phyloP scores from a whole-genome alignment of 1,140 invertebrate genomes.

The Zaprionus nigranus region DNA sequence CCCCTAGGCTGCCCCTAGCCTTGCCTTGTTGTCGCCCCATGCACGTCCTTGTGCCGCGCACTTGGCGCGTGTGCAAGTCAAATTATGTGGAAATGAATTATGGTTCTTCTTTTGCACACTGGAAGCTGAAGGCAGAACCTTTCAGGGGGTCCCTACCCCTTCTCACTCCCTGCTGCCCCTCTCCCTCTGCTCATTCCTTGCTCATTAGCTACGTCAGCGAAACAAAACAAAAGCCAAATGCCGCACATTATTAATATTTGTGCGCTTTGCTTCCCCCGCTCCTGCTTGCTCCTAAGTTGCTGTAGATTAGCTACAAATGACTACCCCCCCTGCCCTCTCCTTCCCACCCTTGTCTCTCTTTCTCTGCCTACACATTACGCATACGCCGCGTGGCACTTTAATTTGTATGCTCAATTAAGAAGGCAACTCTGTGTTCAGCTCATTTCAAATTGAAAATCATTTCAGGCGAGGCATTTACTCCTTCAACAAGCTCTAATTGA shows the following conservation, averaged over 20 bases:
- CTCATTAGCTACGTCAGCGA: conserved; percentile 48
- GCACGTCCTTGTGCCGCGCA: conserved; percentile 10
- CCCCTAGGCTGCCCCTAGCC: background rate
- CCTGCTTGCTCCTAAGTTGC: conserved; percentile 42
- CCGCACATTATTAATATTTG: conserved; percentile 58
- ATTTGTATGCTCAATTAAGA: conserved; percentile 46
- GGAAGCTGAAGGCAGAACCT: conserved; percentile 14
- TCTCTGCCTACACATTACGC: conserved; percentile 15
- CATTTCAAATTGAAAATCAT: background rate
- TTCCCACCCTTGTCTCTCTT: background rate
- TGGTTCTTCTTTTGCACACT: conserved; percentile 39
- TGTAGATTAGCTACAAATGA: conserved; percentile 51
- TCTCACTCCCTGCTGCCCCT: background rate
- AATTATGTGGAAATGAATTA: conserved; percentile 80
- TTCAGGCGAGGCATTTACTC: too few relatives aligned
- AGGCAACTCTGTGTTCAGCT: background rate
- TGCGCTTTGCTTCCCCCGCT: conserved; percentile 15
- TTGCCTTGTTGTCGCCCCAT: background rate
- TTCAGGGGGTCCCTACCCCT: conserved; percentile 24
- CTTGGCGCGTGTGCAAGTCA: conserved; percentile 68
- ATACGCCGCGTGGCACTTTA: conserved; percentile 36
- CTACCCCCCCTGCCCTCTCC: background rate
- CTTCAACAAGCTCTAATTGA: background rate
- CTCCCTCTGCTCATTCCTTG: conserved; percentile 8
- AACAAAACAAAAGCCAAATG: conserved; percentile 38